Conservation (phyloP, 2,113 vertebrate species). For the Loxodonta africana region DNA sequence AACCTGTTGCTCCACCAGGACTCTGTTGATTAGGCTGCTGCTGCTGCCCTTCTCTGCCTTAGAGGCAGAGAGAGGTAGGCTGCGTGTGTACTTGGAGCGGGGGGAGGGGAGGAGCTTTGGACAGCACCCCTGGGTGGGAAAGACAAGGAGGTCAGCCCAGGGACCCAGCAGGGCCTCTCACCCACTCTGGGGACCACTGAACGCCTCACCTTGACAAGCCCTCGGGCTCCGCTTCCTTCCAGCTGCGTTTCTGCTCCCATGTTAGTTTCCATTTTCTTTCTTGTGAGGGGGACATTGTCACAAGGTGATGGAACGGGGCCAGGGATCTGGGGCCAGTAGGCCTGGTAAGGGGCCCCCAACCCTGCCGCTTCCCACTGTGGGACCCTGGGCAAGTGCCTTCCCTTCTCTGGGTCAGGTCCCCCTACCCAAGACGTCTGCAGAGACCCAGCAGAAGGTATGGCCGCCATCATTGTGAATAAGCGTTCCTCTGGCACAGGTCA, state of each 20-base stretch:
- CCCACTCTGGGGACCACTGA: background rate
- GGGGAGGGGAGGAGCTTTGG: background rate
- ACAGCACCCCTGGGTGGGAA: background rate
- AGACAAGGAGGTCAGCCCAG: background rate
- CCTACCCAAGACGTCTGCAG: background rate
- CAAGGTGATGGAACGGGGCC: too few species aligned
- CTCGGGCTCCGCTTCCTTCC: background rate
- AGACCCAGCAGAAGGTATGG: background rate
- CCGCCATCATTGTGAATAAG: background rate
- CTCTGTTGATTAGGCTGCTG: too few species aligned
- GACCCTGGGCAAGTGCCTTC: too few species aligned
- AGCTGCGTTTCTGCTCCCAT: too few species aligned
- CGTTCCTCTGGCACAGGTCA: accelerated
- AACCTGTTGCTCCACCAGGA: too few species aligned
- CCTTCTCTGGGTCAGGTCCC: too few species aligned
- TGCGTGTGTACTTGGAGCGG: accelerated
- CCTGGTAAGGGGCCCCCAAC: background rate
- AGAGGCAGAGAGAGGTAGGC: background rate
- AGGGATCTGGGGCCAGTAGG: background rate
- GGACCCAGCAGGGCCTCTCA: background rate
- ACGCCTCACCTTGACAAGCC: background rate
- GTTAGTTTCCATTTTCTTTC: background rate
- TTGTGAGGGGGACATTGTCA: background rate
- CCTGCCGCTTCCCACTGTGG: background rate
- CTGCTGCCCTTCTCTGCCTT: background rate